phyloP scores from a whole-genome alignment of 2,888 invertebrate genomes.

The Allolobophora icterica region DNA sequence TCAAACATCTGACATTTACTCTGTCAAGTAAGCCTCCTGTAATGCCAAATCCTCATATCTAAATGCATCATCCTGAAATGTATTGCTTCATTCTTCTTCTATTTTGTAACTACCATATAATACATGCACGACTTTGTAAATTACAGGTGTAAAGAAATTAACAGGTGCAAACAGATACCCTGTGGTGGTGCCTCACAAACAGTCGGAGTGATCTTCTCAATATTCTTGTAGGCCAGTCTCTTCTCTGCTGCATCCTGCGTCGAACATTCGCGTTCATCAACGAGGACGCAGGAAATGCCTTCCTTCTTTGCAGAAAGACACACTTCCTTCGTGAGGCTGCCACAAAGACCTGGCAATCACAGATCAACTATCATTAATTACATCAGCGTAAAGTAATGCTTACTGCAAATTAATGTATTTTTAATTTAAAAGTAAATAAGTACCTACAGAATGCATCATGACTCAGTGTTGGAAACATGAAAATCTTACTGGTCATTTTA shows the following conservation, averaged over 20 bases:
- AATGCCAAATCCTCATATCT: no score
- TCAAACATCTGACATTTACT: no score
- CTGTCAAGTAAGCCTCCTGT: no score
- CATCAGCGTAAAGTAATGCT: not conserved
- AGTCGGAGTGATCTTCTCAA: not conserved
- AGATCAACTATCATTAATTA: not conserved
- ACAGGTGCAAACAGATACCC: not conserved
- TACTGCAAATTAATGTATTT: not conserved
- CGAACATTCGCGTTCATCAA: not conserved
- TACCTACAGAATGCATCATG: not conserved
- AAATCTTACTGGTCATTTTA: not conserved
- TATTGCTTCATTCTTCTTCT: no score
- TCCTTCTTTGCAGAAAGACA: not conserved
- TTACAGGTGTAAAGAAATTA: not conserved
- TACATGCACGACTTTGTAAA: not conserved
- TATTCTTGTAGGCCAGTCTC: not conserved
- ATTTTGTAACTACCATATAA: no score
- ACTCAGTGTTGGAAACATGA: not conserved
- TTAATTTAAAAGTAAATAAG: not conserved
- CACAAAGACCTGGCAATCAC: not conserved
- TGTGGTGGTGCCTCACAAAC: not conserved
- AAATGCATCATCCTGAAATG: no score
- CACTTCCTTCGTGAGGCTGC: not conserved
- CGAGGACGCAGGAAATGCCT: slow-evolving; percentile 1
- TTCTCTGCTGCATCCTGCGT: not conserved